Evolutionary conservation across 2,888 invertebrate genomes (phyloP), one percentile per base, ranked within the genome.

Genomic region (Teleiodes luculella): DNA sequence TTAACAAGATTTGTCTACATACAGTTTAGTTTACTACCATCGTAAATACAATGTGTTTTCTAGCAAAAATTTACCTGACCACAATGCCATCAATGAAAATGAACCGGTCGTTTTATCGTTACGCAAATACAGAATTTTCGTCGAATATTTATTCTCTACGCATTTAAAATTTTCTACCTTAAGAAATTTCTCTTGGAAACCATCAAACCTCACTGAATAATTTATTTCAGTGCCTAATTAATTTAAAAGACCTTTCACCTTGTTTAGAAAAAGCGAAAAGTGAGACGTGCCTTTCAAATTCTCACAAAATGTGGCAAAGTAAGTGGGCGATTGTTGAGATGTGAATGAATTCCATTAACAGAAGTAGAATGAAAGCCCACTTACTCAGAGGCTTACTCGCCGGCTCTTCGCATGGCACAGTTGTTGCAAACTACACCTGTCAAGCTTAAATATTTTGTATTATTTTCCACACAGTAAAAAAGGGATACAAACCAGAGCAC

Each of bases 261-360:
- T 71, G 68, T 72, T 73, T 72, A 72, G 69, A 67, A n/a, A n/a
- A n/a, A 71, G 73, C 74, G 72, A 72, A 67, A 72, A 74, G 74
- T 76, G 76, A 77, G 74, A 76, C 66, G 67, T 63, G 58, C 63
- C 64, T 59, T 62, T 61, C 63, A 57, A 66, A 74, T 68, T 63
- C 68, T 67, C 68, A 10, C 65, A 68, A 60, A 63, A 73, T 70
- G 52, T 62, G 20, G 8, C 39, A 74, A 74, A 75, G 77, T 74
- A 74, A 75, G 77, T 76, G 72, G 66, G 69, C 74, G 70, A 77
- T 76, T 75, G 72, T 76, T 72, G 76, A 79, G 74, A 77, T 77
- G 74, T 70, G 74, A 76, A 79, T 75, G 78, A 79, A 80, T 79
- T 78, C 74, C 77, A 81, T 81, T 79, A 81, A 66, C 63, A 67